Evolutionary conservation across 2,113 vertebrate species (phyloP), one percentile per base, ranked within the genome.

Genomic region (Larimichthys polyactis): DNA sequence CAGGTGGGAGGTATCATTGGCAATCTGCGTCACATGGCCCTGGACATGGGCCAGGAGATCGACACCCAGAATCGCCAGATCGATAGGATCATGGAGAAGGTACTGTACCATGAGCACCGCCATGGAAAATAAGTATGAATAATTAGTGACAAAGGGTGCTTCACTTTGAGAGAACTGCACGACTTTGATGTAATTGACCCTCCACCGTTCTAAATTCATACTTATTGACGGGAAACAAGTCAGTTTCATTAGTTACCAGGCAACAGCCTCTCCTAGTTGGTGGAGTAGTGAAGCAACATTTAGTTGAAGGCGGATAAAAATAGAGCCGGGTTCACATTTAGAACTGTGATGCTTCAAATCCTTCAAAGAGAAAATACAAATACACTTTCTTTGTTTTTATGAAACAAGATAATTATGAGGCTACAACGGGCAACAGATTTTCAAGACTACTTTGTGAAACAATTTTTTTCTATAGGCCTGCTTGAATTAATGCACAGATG

Each of bases 1-100:
- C 98, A 99, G 89, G 98, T 99, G 91, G 96, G 98, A 22, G 96
- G 98, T 85, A 99, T 99, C 92, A 99, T 99, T 79, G 98, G 98
- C 71, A 99, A 99, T 85, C 96, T 99, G 90, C 98, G 98, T 94
- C 98, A 99, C 94, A 99, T 99, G 98, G 98, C 98, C 79, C 94
- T 99, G 83, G 98, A 99, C 89, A 99, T 99, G 98, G 98, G 98
- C 90, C 99, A 99, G 4, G 98, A 99, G 95, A 99, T 99, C 4
- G 98, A 99, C 93, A 99, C 97, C 93, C 98, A 99, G 95, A 99
- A 99, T 82, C 97, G 98, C 93, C 98, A 99, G 96, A 96, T 99
- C 68, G 98, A 99, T 95, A 97, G 98, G 97, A 99, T 99, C 95
- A 99, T 99, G 98, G 98, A 99, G 89, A 98, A 98, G 98, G 98